A percentile compares a stretch with the other conserved stretches of the same genome.
Evolutionary conservation across 2,888 invertebrate species (phyloP).

Genomic region (Tinea semifulvella): DNA sequence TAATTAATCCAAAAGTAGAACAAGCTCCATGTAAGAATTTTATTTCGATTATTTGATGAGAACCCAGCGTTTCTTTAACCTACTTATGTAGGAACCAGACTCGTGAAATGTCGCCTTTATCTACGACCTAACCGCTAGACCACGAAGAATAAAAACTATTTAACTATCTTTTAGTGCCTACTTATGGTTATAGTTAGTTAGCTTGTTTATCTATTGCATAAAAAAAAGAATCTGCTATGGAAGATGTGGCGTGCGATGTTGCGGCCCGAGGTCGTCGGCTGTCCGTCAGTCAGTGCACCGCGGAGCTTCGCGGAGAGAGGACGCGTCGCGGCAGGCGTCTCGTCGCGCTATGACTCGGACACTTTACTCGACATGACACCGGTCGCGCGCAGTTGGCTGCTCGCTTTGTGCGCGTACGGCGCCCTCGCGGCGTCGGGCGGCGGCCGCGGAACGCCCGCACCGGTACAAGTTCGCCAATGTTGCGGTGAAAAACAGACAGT

Average conservation of each 20-base stretch:
- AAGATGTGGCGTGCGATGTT: background rate
- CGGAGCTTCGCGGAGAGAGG: background rate
- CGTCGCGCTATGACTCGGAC: constrained; percentile 77
- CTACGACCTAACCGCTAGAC: too few species aligned
- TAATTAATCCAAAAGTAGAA: too few species aligned
- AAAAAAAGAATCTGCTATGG: too few species aligned
- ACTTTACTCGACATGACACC: constrained; percentile 72
- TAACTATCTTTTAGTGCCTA: too few species aligned
- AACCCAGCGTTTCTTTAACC: too few species aligned
- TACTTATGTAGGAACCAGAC: too few species aligned
- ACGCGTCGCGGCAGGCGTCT: constrained; percentile 78
- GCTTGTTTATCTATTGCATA: too few species aligned
- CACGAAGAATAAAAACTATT: too few species aligned
- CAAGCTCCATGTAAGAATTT: too few species aligned
- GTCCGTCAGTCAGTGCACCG: background rate
- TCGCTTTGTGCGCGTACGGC: constrained; percentile 33
- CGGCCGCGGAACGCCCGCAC: constrained; percentile 26
- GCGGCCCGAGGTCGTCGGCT: background rate
- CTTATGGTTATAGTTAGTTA: too few species aligned
- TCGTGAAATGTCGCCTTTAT: too few species aligned
- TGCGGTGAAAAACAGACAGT: constrained; percentile 40
- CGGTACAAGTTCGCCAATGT: constrained; percentile 56
- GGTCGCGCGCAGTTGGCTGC: constrained; percentile 39
- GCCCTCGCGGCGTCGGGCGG: constrained; percentile 34
- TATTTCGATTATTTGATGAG: too few species aligned